Evolutionary conservation across 2,797 vertebrate species (phyloP).

Genomic region (Novumbra hubbsi): DNA sequence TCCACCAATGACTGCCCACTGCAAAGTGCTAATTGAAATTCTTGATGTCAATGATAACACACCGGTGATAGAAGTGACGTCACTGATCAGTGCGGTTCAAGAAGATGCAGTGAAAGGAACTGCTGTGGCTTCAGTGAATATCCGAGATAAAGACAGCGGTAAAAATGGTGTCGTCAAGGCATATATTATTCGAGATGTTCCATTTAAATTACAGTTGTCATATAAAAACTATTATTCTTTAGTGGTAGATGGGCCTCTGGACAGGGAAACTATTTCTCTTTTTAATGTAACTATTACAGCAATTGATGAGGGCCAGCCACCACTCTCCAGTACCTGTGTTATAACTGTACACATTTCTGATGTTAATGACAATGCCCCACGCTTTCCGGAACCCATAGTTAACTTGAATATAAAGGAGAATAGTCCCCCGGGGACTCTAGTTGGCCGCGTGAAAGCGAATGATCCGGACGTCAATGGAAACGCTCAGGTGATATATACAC

Average conservation of each 20-base stretch:
- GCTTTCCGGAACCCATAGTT: conserved; percentile 39
- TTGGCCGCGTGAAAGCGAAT: conserved; percentile 44
- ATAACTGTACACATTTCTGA: conserved; percentile 42
- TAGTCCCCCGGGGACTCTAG: conserved; percentile 45
- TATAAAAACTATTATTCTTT: conserved; percentile 30
- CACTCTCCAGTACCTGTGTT: conserved; percentile 21
- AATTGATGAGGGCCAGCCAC: conserved; percentile 27
- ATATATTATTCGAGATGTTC: not conserved
- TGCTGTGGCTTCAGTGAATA: not conserved
- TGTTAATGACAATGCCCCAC: conserved; percentile 59
- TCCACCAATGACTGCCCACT: not conserved
- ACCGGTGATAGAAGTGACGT: not conserved
- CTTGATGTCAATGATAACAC: not conserved
- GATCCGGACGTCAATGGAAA: conserved; percentile 62
- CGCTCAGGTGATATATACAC: conserved; percentile 18
- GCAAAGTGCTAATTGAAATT: conserved; percentile 4
- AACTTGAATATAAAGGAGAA: conserved; percentile 61
- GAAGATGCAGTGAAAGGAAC: not conserved
- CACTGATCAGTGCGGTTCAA: not conserved
- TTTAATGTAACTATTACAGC: conserved; percentile 31
- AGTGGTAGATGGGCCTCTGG: conserved; percentile 19
- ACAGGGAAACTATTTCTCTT: conserved; percentile 21
- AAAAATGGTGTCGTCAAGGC: conserved; percentile 2
- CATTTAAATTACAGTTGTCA: conserved; percentile 1
- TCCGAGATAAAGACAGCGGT: conserved; percentile 1